Base-by-base conservation (phyloP, 2,888 invertebrate genomes). In the Melieria picta region DNA sequence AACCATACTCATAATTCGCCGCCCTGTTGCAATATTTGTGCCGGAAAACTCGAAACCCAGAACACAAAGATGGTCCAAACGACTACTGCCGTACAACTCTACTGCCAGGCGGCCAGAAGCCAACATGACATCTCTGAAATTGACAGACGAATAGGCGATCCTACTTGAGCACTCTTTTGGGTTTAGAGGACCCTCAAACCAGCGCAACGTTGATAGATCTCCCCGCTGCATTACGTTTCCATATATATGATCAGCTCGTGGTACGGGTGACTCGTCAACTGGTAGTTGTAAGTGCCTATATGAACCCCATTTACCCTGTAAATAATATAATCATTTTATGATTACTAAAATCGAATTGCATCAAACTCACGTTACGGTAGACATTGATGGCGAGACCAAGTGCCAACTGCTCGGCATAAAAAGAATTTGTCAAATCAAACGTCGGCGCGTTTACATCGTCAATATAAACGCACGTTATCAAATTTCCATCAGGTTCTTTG, bases 121-220 rank as follows among this genome's bases (percentile, higher is more conserved):
- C 1, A 95, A 89, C 98, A 98, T 98, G 0, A 98, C 89, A 85
- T 98, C 98, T 81, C 95, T 92, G 91, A 98, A 98, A 88, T 98
- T 99, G 11, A 98, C 85, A 0, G 96, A 91, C 0, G 95, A 88
- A 82, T 93, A 96, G 1, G 90, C 87, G 4, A 86, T 72, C 72
- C 89, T 84, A 2, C 84, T 75, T 5, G 89, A 80, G 0, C 89
- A 87, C 1, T 93, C 91, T 83, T 95, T 50, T 0, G 76, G 74
- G 4, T 76, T 16, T 43, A 89, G 79, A 0, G 89, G 88, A 1
- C 93, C 93, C 85, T 97, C 92, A 6, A 96, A 86, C 96, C 96
- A 96, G n/a, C 87, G 89, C 57, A 98, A 83, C 1, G 95, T 93
- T 0, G 94, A 93, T 68, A 98, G 88, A 83, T 99, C 98, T 64